Evolutionary conservation across 2,888 invertebrate species (phyloP).

Genomic region (Drosophila imparisetae): DNA sequence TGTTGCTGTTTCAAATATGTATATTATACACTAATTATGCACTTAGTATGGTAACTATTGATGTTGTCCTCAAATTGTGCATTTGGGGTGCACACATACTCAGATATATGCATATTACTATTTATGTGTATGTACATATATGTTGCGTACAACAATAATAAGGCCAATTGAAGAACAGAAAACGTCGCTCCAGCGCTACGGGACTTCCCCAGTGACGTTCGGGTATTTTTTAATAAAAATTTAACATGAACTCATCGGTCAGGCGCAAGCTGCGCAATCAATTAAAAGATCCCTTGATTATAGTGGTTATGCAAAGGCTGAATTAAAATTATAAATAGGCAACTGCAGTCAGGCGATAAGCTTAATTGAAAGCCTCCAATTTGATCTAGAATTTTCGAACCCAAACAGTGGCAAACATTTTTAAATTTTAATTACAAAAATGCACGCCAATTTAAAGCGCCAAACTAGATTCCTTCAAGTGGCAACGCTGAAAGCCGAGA

Average conservation of each 20-base stretch:
- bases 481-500: not conserved
- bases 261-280: not conserved
- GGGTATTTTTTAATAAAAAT: slow-evolving; percentile 26
- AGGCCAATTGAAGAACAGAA: slow-evolving; percentile 40
- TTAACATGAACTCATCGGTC: slow-evolving; percentile 9
- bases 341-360: not conserved
- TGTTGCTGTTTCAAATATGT: slow-evolving; percentile 1
- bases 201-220: slow-evolving; percentile 23
- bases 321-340: not conserved
- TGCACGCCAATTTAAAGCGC: slow-evolving; percentile 18
- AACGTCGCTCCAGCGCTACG: not conserved
- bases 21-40: slow-evolving; percentile 4
- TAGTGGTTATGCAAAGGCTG: slow-evolving; percentile 14
- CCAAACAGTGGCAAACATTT: not conserved
- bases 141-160: not conserved
- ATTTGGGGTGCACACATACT: not conserved
- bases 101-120: not conserved
- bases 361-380: not conserved
- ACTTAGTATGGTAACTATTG: slow-evolving; percentile 5
- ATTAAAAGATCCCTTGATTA: slow-evolving; percentile 10
- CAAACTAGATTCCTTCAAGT: not conserved
- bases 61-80: slow-evolving; percentile 1
- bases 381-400: slow-evolving; percentile 4
- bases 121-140: not conserved
- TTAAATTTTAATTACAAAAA: slow-evolving; percentile 6